Evolutionary conservation across 2,113 vertebrate species (phyloP), one percentile per base, ranked within the genome.

Genomic region (Sitta europaea): DNA sequence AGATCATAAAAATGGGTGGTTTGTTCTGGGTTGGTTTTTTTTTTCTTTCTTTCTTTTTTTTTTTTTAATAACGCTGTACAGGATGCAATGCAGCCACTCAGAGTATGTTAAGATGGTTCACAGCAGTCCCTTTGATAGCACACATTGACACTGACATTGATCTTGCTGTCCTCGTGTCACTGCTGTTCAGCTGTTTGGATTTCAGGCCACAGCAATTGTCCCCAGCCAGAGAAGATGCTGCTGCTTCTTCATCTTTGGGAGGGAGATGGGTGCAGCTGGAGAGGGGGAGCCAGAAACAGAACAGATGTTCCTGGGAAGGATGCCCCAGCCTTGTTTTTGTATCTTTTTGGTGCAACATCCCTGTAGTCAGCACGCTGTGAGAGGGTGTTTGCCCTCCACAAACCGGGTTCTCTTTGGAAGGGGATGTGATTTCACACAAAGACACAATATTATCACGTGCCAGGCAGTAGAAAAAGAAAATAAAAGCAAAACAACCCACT

Each of bases 1-100:
- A 94, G 86, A 73, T 91, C 24, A 71, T 94, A 90, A 97, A 96
- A 96, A 94, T 86, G 76, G 58, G 92, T 74, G 88, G 14, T 57
- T 63, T 51, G 35, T 67, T 76, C 76, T 63, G 82, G 27, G 24
- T 51, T 79, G 17, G 19, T 6, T 33, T 59, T 67, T 66, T 25
- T 1, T 50, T 53, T 55, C 43, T 16, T 17, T 5, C 10, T 4
- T 4, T 6, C 4, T 28, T 20, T 5, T 6, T 33, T 24, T 12
- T 4, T n/a, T 35, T 80, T 88, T 77, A 7, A 21, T 86, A 92
- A 92, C 19, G 15, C 82, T 96, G 96, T 75, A 91, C 72, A 94
- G 58, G 86, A 96, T 96, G 90, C 58, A 85, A 95, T 1, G 42
- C 93, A 97, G 94, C 92, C 82, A 62, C 92, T 91, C 82, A 58